Evolutionary conservation across 2,113 vertebrate genomes (phyloP).

Genomic region (Petroica traversi): DNA sequence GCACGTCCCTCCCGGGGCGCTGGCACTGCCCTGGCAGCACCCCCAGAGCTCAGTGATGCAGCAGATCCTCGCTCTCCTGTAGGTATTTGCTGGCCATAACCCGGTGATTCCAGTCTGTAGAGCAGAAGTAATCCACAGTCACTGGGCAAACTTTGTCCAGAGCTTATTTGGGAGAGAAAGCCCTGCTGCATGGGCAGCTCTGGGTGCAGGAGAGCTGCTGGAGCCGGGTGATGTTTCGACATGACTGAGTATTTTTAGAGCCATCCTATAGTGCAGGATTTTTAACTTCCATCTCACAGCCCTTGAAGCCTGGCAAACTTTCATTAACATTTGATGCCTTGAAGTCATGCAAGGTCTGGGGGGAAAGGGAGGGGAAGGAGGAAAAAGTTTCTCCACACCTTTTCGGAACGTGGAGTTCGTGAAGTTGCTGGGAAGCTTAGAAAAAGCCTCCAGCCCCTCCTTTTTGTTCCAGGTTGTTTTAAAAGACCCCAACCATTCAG

Average conservation of each 20-base stretch:
- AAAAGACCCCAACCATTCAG: neutral
- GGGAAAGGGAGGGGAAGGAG: neutral
- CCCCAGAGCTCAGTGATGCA: fast-evolving
- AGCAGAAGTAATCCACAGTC: neutral
- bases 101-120: neutral
- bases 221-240: neutral
- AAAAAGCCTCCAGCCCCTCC: neutral
- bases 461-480: neutral
- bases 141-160: neutral
- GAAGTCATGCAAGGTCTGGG: constrained; percentile 35
- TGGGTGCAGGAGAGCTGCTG: constrained; percentile 8
- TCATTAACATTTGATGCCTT: constrained; percentile 62
- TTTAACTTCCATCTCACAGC: constrained; percentile 54
- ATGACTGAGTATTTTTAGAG: constrained; percentile 49
- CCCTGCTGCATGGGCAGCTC: neutral
- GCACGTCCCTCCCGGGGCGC: neutral
- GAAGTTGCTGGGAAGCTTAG: neutral
- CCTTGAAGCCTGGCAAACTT: constrained; percentile 52
- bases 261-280: constrained; percentile 44
- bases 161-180: neutral
- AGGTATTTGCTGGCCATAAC: neutral
- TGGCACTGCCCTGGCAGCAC: neutral
- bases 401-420: neutral
- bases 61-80: neutral
- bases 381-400: neutral